Evolutionary conservation across 2,797 vertebrate species (phyloP), one percentile per base, ranked within the genome.

Genomic region (Eurystomus glaucurus): DNA sequence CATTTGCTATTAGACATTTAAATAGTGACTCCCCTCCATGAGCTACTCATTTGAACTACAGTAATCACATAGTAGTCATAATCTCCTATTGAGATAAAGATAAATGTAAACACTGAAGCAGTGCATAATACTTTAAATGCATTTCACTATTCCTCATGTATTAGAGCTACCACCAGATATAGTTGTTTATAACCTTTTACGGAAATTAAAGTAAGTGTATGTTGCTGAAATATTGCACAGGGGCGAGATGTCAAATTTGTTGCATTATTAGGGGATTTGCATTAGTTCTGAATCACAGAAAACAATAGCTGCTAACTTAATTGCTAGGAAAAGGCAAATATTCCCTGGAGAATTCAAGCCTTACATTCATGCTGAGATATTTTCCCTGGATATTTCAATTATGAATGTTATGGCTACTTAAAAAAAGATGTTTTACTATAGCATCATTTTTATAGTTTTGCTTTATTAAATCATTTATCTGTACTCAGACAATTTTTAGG

Each of bases 71-170:
- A 93, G 61, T 54, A 84, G 81, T 94, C 31, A 58, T 88, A 92
- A 65, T 70, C 25, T 89, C 52, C 54, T 81, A 33, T 31, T 60
- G 77, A 94, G 70, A 80, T 77, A 78, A 95, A 92, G n/a, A 60
- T 72, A 92, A 95, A 90, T 39, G 31, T 80, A 94, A 88, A 87
- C 66, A 78, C 57, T 81, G 52, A 87, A 89, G 66, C 7, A 46
- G 11, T 35, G 19, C 54, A 22, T 48, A 66, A 80, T 21, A 82
- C 29, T 51, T 85, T 80, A 87, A 31, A 28, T 89, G 50, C 10
- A 48, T 90, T 97, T 87, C 61, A 26, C 23, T 78, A 5, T 41
- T 78, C 51, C 69, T 13, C 1, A 0, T 37, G 11, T 78, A 66
- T 80, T 81, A 78, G 31, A 85, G 31, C 23, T 69, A 68, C 35